Evolutionary conservation across 2,888 invertebrate species (phyloP).

Genomic region (Gari tellinella): DNA sequence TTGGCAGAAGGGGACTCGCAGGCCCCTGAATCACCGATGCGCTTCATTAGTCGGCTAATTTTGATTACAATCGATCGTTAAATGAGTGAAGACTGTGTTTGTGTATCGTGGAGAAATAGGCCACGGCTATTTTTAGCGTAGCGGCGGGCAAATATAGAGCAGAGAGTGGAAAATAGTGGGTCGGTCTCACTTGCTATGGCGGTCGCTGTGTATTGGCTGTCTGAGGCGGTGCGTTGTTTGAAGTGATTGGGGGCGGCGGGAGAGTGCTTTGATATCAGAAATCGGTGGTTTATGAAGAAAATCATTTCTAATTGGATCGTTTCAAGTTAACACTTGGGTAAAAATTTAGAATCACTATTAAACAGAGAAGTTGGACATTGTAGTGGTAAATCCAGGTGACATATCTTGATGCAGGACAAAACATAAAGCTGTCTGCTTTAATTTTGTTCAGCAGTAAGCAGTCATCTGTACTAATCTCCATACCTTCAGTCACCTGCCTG

Average conservation of each 20-base stretch:
- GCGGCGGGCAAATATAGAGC: constrained; percentile 23
- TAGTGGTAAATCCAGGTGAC: too few species aligned
- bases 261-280: background rate
- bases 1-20: constrained; percentile 39
- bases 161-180: constrained; percentile 12
- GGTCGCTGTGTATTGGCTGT: constrained; percentile 11
- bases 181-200: background rate
- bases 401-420: too few species aligned
- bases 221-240: background rate
- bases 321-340: too few species aligned
- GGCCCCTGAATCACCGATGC: constrained; percentile 39
- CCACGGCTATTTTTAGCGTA: constrained; percentile 51
- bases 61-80: constrained; percentile 59
- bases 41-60: constrained; percentile 48
- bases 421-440: too few species aligned
- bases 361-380: too few species aligned
- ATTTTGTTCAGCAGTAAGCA: too few species aligned
- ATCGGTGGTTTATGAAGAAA: too few species aligned
- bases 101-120: constrained; percentile 61
- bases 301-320: too few species aligned
- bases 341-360: too few species aligned
- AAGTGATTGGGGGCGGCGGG: background rate
- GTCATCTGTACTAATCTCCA: too few species aligned
- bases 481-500: too few species aligned
- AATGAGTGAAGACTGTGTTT: constrained; percentile 29